These are phyloP conservation scores for Brachionus plicatilis DNA, from an alignment of 1,140 invertebrate species.

Conservation along the genomic window DNA sequence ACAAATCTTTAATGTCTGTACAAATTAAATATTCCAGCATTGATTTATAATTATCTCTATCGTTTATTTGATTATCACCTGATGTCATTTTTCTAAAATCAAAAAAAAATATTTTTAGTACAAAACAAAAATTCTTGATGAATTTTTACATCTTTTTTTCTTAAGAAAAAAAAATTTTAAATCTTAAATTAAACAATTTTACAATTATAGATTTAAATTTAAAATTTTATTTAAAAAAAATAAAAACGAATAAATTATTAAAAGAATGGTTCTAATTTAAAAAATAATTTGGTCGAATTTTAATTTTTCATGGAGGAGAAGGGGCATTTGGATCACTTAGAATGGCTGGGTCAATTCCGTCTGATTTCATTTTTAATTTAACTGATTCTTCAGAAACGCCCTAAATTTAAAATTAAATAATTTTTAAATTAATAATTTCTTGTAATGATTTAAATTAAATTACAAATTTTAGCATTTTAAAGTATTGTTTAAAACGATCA, in stretches of 20 bases:
- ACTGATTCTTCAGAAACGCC: constrained; percentile 23
- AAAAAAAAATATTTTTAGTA: background rate
- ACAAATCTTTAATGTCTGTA: background rate
- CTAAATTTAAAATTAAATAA: background rate
- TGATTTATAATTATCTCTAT: background rate
- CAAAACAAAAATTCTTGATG: background rate
- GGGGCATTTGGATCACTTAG: constrained; percentile 32
- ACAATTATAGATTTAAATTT: background rate
- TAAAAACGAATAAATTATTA: background rate
- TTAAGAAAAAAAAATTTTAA: background rate
- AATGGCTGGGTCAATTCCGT: constrained; percentile 22
- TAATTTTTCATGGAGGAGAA: background rate
- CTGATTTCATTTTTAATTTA: background rate
- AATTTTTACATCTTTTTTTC: background rate
- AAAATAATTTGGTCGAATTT: background rate
- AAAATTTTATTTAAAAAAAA: background rate
- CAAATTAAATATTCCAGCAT: background rate
- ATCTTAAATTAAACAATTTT: background rate
- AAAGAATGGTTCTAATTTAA: background rate
- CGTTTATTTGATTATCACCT: background rate
- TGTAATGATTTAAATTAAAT: background rate
- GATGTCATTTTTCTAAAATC: background rate
- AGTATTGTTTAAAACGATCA: background rate
- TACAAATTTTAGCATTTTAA: constrained; percentile 35
- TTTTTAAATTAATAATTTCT: too few species aligned